Base-by-base conservation (phyloP, 2,888 invertebrate species). In the Drosophila ezoana region DNA sequence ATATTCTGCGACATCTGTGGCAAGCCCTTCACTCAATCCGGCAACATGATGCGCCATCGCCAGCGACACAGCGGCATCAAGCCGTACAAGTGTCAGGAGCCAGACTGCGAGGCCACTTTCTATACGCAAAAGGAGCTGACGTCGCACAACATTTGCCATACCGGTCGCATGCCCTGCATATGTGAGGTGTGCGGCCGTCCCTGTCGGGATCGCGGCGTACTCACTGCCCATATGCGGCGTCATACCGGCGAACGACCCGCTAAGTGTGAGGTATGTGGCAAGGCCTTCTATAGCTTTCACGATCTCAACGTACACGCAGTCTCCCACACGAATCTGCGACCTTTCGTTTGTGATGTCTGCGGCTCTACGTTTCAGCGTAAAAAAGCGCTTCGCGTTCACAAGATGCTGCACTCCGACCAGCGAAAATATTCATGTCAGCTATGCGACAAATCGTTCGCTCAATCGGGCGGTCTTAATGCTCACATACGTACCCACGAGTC, bases 241-340 rank as follows among this genome's bases (percentile, higher is more conserved):
- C 90, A 90, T 45, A 90, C 90, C 0, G 90, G 90, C 6, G 90
- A 90, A 35, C 67, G 90, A 2, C 90, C 90, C 0, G 90, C 90
- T 14, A 90, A 91, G 53, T 90, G 90, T 53, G 76, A 86, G 10
- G 88, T 88, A 1, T 90, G 90, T 57, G 89, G 85, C 23, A 90
- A 90, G 64, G 76, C 89, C 23, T 90, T 90, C 67, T 90, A 88
- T 40, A 90, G 90, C 16, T 88, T 89, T 37, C 90, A 91, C 16
- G 90, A 90, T 64, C 83, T 91, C 18, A 91, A 91, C 38, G 91
- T 91, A 0, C 91, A 91, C 37, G 90, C 91, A 28, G 83, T 91
- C 0, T 89, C 91, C 16, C 91, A 91, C 40, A 89, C 90, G 11
- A 90, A 63, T 45, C 82, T 90, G 47, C 77, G 91, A 0, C 91